phyloP scores from a whole-genome alignment of 2,888 invertebrate species.

The Schizaphis graminum region DNA sequence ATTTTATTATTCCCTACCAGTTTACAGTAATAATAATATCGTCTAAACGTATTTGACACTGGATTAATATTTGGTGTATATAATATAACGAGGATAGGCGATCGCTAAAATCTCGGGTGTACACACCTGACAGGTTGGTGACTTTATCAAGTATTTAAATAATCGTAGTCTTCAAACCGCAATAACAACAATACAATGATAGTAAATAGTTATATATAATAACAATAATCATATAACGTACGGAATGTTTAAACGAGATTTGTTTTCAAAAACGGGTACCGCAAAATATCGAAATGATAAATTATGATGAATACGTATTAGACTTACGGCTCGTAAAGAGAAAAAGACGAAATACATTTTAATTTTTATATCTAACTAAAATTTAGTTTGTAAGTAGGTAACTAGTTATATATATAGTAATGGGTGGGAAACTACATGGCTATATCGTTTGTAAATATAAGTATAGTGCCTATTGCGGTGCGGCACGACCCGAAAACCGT shows the following conservation, averaged over 20 bases:
- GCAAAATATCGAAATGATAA: not conserved
- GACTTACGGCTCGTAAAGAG: too few species aligned
- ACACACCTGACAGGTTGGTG: not conserved
- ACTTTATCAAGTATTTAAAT: not conserved
- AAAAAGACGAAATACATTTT: not conserved
- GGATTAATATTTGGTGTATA: not conserved
- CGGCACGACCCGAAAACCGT: not conserved
- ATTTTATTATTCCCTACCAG: not conserved
- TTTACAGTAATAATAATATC: not conserved
- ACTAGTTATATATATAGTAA: too few species aligned
- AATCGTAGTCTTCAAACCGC: not conserved
- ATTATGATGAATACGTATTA: not conserved
- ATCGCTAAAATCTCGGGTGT: not conserved
- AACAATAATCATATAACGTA: not conserved
- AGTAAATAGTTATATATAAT: not conserved
- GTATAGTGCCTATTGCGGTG: not conserved
- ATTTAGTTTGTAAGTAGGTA: not conserved
- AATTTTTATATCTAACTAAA: not conserved
- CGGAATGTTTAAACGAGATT: not conserved
- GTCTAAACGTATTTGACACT: not conserved
- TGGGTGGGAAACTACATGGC: too few species aligned
- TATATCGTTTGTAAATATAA: not conserved
- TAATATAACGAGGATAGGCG: not conserved
- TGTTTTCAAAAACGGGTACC: not conserved
- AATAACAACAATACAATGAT: not conserved